A percentile compares a stretch with the other conserved stretches of the same genome.
phyloP scores from a whole-genome alignment of 2,888 invertebrate species.

The Oscheius sp. region DNA sequence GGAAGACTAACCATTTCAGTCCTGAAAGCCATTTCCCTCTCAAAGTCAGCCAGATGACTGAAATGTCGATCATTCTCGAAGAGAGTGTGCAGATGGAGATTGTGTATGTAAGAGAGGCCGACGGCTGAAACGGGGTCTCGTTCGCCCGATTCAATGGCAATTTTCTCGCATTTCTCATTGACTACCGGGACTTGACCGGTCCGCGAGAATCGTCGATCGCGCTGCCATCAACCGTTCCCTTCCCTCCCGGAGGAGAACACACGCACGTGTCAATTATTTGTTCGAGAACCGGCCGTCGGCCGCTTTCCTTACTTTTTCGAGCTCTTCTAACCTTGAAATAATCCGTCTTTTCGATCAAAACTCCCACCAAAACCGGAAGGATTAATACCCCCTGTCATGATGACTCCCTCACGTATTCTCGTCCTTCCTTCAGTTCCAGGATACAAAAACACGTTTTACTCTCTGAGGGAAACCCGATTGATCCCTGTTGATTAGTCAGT shows the following conservation, averaged over 20 bases:
- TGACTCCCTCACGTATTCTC: too few relatives aligned
- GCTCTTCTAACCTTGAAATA: too few relatives aligned
- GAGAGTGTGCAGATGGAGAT: constrained; percentile 71
- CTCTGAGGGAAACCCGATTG: too few relatives aligned
- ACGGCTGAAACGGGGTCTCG: constrained; percentile 44
- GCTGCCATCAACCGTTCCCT: neutral
- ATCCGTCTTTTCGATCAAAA: too few relatives aligned
- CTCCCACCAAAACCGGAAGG: too few relatives aligned
- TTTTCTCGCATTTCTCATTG: neutral
- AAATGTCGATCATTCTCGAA: constrained; percentile 87
- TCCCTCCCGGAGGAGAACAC: neutral
- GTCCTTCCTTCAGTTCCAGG: too few relatives aligned
- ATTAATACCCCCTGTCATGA: too few relatives aligned
- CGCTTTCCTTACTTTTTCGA: too few relatives aligned
- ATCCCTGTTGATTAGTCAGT: too few relatives aligned
- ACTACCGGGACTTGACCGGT: neutral
- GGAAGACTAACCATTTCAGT: constrained; percentile 81
- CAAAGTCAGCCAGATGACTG: constrained; percentile 83
- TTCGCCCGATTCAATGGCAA: neutral
- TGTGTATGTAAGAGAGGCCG: constrained; percentile 52
- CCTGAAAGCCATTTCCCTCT: constrained; percentile 85
- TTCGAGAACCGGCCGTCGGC: constrained; percentile 10
- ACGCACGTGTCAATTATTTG: constrained; percentile 15
- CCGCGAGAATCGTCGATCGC: neutral
- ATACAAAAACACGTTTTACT: too few relatives aligned